phyloP scores from a whole-genome alignment of 2,113 vertebrate genomes.

The Phaethornis superciliosus region DNA sequence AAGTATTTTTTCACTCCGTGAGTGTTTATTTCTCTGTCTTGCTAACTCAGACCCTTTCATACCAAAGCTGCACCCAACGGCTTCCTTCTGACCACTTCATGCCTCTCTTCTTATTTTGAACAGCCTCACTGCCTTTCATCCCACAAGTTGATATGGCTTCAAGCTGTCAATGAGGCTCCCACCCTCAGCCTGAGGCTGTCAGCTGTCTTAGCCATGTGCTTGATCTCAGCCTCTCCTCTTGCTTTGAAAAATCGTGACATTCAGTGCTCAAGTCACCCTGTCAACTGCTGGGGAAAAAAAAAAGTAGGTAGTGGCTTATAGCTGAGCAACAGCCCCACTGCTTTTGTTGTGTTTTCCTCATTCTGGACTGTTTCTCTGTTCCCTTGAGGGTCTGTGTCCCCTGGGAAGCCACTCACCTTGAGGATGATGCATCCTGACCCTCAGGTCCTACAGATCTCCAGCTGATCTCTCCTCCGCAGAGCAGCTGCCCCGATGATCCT shows the following conservation, averaged over 20 bases:
- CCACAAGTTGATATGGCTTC: background rate
- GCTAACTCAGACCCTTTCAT: background rate
- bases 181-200: background rate
- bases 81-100: background rate
- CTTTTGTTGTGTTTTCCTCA: background rate
- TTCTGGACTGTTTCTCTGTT: background rate
- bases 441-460: fast-evolving
- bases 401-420: fast-evolving
- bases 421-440: background rate
- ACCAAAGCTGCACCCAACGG: background rate
- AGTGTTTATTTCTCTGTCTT: background rate
- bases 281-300: background rate
- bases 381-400: background rate
- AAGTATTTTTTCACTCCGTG: fast-evolving
- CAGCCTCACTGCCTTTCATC: background rate
- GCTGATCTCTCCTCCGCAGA: background rate
- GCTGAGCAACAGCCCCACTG: background rate
- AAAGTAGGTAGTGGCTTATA: background rate
- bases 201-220: background rate
- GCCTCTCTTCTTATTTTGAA: background rate
- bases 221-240: conserved; percentile 22
- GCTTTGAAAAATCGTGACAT: background rate
- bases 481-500: fast-evolving
- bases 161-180: background rate
- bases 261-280: background rate